A percentile compares a stretch with the other conserved stretches of the same genome.
These are phyloP conservation scores for Oryctes rhinoceros DNA, from an alignment of 1,140 invertebrate species.

Conservation along the genomic window DNA sequence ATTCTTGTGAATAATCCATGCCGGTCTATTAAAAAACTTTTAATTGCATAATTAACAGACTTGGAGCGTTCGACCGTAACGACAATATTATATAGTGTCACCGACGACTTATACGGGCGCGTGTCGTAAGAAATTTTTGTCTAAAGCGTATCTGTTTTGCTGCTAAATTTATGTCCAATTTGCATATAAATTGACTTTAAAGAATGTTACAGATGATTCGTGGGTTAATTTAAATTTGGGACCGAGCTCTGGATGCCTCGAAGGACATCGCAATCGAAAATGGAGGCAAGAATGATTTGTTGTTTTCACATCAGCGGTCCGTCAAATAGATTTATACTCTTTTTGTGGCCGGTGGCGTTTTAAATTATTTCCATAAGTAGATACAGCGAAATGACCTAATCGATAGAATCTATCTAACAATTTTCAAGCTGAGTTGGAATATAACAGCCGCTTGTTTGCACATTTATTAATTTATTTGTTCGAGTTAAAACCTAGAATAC, in stretches of 20 bases:
- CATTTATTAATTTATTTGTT: too few relatives aligned
- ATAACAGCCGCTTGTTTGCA: too few relatives aligned
- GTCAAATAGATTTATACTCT: constrained; percentile 6
- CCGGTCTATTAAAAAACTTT: constrained; percentile 7
- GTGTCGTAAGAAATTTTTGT: constrained; percentile 26
- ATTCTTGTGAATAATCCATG: neutral
- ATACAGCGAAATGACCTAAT: neutral
- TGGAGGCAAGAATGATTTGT: neutral
- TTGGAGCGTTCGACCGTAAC: neutral
- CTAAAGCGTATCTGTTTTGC: constrained; percentile 29
- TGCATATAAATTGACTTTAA: constrained; percentile 37
- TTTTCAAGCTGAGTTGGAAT: neutral
- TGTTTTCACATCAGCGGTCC: constrained; percentile 2
- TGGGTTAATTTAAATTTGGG: constrained; percentile 24
- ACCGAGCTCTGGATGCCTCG: neutral
- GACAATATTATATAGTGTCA: constrained; percentile 14
- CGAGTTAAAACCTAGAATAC: too few relatives aligned
- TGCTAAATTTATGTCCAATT: constrained; percentile 32
- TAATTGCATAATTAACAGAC: constrained; percentile 20
- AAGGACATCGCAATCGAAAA: constrained; percentile 5
- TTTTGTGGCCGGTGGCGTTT: neutral
- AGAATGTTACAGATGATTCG: constrained; percentile 36
- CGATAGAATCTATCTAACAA: neutral
- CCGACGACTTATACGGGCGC: neutral
- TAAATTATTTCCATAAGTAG: neutral